These are phyloP conservation scores for Portevinia maculata DNA, from an alignment of 2,888 invertebrate genomes.

Conservation along the genomic window DNA sequence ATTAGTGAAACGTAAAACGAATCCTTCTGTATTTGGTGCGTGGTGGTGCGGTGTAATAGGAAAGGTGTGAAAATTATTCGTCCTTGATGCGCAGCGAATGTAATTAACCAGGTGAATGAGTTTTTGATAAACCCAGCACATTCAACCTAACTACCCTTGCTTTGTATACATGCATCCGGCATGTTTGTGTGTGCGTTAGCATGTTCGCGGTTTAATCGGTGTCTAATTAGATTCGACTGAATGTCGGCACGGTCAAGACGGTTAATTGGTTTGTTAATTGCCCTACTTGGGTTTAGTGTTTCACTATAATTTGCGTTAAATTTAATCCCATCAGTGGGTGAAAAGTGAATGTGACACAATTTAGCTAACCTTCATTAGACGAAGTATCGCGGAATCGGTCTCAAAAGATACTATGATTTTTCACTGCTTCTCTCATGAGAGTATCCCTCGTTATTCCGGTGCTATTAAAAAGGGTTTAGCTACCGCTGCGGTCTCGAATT, in stretches of 20 bases:
- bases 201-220: conserved; percentile 54
- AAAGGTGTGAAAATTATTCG: conserved; percentile 58
- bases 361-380: neutral
- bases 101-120: conserved; percentile 65
- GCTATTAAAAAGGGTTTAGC: neutral
- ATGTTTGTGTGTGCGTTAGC: conserved; percentile 6
- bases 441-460: neutral
- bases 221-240: conserved; percentile 61
- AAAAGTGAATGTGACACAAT: conserved; percentile 9
- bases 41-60: conserved; percentile 20
- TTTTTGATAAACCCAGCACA: conserved; percentile 50
- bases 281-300: conserved; percentile 7
- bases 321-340: conserved; percentile 32
- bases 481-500: conserved; percentile 13
- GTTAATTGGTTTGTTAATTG: conserved; percentile 67
- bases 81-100: conserved; percentile 57
- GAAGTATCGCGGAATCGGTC: neutral
- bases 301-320: neutral
- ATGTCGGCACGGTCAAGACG: conserved; percentile 58
- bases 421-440: neutral
- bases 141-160: neutral
- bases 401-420: conserved; percentile 7
- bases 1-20: conserved; percentile 43
- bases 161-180: neutral
- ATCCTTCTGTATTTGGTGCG: conserved; percentile 36